Base-by-base conservation (phyloP, 2,888 invertebrate genomes). In the Cryptocephalus primarius region DNA sequence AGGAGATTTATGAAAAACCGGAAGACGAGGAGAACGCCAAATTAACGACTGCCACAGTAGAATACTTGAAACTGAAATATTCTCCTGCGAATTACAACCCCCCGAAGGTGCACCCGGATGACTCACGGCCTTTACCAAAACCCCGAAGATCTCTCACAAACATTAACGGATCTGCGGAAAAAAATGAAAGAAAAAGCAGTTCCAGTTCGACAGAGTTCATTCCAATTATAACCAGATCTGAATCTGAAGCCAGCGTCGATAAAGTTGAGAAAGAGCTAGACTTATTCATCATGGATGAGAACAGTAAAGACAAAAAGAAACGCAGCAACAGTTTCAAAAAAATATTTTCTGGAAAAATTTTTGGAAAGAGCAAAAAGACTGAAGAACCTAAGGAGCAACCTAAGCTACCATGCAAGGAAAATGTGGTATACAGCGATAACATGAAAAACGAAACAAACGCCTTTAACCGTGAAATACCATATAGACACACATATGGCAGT, bases 291-390 rank as follows among this genome's bases (percentile, higher is more conserved):
- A 68, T 65, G 66, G 65, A 66, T 22, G 51, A 55, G 12, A 60
- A 60, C 46, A 47, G 54, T 2, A 61, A 64, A 55, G 63, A 69
- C 40, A 67, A 67, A 51, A 67, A 67, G 52, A 70, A 67, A 54
- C 60, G 69, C 8, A 57, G 59, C 42, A 65, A 59, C 48, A 65
- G 68, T 48, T 67, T 70, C 42, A 57, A 60, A 8, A 64, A 58
- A 51, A 59, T 68, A 36, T 64, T 69, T 39, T 55, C 62, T 8
- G 61, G 59, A 4, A 56, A 57, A 32, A 55, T 67, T 40, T 65
- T 67, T 54, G 51, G 64, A 1, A 69, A 67, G 47, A 57, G 65
- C 39, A 69, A 67, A 47, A 70, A 72, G 47, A 71, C 69, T 42
- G 71, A 72, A 49, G 70, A 71, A 44, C 60, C 64, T 6, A 58